These are phyloP conservation scores for Trachythela sp. DNA, from an alignment of 64 coral and sea anemone genomes.

Conservation along the genomic window DNA sequence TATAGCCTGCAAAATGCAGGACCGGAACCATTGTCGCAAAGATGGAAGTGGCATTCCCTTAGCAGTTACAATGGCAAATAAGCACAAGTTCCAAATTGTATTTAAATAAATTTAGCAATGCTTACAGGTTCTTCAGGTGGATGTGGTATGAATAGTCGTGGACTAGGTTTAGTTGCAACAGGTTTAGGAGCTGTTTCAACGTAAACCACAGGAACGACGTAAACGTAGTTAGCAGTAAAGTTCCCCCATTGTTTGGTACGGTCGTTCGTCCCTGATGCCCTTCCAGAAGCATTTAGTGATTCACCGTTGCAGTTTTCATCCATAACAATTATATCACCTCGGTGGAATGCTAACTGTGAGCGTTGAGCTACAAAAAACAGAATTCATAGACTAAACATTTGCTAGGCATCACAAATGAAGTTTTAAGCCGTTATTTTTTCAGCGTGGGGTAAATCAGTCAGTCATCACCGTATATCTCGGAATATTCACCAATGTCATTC, in stretches of 20 bases:
- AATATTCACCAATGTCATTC: too few relatives aligned
- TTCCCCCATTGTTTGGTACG: neutral
- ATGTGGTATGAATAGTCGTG: neutral
- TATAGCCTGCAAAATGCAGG: too few relatives aligned
- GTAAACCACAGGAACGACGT: slow-evolving; percentile 1
- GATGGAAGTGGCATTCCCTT: too few relatives aligned
- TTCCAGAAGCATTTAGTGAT: neutral
- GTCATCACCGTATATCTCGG: too few relatives aligned
- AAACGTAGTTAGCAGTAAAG: neutral
- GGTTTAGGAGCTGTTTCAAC: neutral
- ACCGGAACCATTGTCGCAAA: too few relatives aligned
- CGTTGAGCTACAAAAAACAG: neutral
- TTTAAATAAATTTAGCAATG: too few relatives aligned
- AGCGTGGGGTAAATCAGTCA: too few relatives aligned
- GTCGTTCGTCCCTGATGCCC: neutral
- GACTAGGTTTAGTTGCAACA: neutral
- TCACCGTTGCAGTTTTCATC: slow-evolving; percentile 13
- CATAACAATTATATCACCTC: neutral
- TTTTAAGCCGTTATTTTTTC: neutral
- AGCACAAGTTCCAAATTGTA: too few relatives aligned
- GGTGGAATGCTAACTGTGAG: neutral
- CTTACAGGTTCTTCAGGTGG: neutral
- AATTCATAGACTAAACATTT: too few relatives aligned
- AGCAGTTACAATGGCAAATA: too few relatives aligned
- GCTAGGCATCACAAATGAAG: neutral